A percentile compares a stretch with the other conserved stretches of the same genome.
Conservation (phyloP, 2,888 invertebrate genomes). For the Heterodera filipjevi region DNA sequence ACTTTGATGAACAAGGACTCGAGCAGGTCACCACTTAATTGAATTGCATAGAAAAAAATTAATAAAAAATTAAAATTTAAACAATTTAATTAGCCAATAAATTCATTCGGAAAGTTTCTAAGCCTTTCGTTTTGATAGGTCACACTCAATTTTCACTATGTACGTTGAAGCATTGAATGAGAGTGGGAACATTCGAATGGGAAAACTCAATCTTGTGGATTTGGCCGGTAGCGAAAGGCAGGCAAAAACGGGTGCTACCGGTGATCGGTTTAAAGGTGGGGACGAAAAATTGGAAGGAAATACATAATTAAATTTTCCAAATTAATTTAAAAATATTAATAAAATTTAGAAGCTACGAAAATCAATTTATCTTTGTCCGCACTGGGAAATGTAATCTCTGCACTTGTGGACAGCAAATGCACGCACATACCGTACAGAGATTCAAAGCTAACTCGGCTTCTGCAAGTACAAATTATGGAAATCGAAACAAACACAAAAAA, state of each 20-base stretch:
- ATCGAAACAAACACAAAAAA: background rate
- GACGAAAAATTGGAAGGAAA: background rate
- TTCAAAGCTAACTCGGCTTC: slow-evolving; percentile 80
- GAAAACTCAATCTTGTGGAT: slow-evolving; percentile 84
- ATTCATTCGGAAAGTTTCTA: background rate
- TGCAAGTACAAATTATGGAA: slow-evolving; percentile 70
- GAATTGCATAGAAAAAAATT: background rate
- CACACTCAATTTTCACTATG: slow-evolving; percentile 85
- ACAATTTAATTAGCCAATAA: background rate
- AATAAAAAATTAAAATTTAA: background rate
- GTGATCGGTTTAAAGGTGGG: slow-evolving; percentile 73
- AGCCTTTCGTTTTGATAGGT: slow-evolving; percentile 68
- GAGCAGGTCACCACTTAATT: slow-evolving; percentile 37
- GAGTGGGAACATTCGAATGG: slow-evolving; percentile 72
- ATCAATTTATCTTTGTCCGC: slow-evolving; percentile 86
- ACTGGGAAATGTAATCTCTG: slow-evolving; percentile 85
- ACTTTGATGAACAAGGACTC: slow-evolving; percentile 85
- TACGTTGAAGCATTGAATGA: slow-evolving; percentile 79
- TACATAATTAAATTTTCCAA: background rate
- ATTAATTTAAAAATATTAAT: background rate
- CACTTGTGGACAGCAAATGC: slow-evolving; percentile 78
- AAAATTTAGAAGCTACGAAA: slow-evolving; percentile 77
- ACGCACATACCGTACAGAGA: slow-evolving; percentile 82
- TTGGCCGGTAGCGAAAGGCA: slow-evolving; percentile 86
- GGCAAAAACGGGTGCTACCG: slow-evolving; percentile 76